Conservation (phyloP, 2,797 vertebrate species). For the Eupleurogrammus muticus region DNA sequence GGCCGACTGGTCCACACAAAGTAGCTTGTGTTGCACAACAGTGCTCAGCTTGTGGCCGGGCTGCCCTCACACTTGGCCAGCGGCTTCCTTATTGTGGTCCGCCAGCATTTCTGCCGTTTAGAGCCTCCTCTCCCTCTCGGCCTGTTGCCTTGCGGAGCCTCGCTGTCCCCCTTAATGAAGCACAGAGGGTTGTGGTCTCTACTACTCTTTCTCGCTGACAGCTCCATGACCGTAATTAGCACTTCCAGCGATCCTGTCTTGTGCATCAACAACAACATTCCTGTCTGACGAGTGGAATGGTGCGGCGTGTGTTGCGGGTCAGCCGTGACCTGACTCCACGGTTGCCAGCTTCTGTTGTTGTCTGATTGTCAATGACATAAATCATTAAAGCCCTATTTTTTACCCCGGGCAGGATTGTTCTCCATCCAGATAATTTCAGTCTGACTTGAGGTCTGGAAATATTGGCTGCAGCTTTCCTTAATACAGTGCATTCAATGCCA, state of each 20-base stretch:
- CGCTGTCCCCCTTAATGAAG: constrained; percentile 46
- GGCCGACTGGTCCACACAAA: constrained; percentile 54
- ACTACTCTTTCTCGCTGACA: constrained; percentile 77
- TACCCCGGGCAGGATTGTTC: constrained; percentile 21
- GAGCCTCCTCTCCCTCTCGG: constrained; percentile 69
- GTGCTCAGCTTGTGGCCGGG: constrained; percentile 67
- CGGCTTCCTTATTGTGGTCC: constrained; percentile 79
- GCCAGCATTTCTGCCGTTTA: constrained; percentile 78
- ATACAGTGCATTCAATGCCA: constrained; percentile 39
- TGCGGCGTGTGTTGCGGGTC: constrained; percentile 52
- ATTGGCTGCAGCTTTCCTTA: constrained; percentile 38
- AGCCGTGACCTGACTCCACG: constrained; percentile 60
- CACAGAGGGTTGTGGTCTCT: constrained; percentile 73
- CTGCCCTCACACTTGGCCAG: constrained; percentile 80
- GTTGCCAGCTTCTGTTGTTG: constrained; percentile 64
- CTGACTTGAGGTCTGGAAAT: constrained; percentile 53
- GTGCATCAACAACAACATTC: constrained; percentile 85
- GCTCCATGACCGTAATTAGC: constrained; percentile 83
- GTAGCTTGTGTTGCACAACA: constrained; percentile 70
- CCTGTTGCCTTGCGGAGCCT: constrained; percentile 22
- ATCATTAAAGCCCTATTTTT: constrained; percentile 49
- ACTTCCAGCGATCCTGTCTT: constrained; percentile 73
- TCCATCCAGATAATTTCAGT: constrained; percentile 62
- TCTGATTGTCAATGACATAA: constrained; percentile 41
- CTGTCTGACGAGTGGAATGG: constrained; percentile 75